phyloP scores from a whole-genome alignment of 2,113 vertebrate genomes.

The Petrocephalus microphthalmus region DNA sequence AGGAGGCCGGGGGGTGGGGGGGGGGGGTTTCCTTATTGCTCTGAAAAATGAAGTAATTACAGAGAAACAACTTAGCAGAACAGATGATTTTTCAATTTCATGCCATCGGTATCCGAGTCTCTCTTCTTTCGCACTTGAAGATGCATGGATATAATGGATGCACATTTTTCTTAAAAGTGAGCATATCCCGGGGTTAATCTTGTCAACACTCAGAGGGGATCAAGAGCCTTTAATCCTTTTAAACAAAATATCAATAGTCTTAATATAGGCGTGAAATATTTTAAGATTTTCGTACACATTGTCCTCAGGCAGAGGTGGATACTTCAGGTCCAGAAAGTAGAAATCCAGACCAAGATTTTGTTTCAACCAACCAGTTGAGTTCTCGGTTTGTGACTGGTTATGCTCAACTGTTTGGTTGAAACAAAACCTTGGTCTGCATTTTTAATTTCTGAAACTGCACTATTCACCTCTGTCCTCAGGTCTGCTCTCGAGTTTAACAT shows the following conservation, averaged over 20 bases:
- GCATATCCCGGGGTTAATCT: background rate
- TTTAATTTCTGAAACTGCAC: too few species aligned
- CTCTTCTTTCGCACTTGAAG: background rate
- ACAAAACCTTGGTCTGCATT: too few species aligned
- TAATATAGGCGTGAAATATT: background rate
- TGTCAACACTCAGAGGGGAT: background rate
- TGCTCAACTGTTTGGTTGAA: too few species aligned
- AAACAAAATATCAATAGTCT: background rate
- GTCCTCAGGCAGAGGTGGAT: background rate
- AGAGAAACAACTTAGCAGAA: background rate
- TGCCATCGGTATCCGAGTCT: background rate
- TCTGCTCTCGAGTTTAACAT: background rate
- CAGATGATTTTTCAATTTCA: conserved; percentile 1
- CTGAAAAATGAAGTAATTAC: conserved; percentile 13
- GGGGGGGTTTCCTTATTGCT: conserved; percentile 10
- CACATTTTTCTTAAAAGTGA: background rate
- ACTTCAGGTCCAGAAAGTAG: too few species aligned
- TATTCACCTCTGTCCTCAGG: background rate
- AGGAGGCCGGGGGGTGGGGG: background rate
- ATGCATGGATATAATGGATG: background rate
- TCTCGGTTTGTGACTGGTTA: too few species aligned
- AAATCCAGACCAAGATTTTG: too few species aligned
- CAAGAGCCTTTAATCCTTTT: background rate
- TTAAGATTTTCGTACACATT: background rate
- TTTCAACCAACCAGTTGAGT: too few species aligned